Evolutionary conservation across 1,140 invertebrate genomes (phyloP), one percentile per base, ranked within the genome.

Genomic region (Pogonus chalceus): DNA sequence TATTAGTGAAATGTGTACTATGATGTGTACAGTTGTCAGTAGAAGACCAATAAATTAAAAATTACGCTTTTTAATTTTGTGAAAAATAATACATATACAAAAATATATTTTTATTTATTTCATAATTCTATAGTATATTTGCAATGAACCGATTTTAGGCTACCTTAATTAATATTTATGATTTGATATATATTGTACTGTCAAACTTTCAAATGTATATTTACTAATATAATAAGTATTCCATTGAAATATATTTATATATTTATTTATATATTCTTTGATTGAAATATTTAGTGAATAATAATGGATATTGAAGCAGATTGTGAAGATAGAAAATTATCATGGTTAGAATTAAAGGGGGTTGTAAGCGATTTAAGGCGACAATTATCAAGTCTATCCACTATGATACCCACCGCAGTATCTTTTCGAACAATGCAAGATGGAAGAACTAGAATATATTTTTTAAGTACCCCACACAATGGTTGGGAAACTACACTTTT

Each of bases 401-500:
- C 82, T 0, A 83, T 85, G 71, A 80, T 90, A 18, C 89, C 89
- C 10, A 84, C 82, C 55, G 81, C 83, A 23, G 82, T 92, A 60
- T 81, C 84, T 16, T 94, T 95, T 72, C 75, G 89, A 46, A 80
- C 77, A 52, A 71, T 90, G 22, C 77, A 79, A 22, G 87, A 88
- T 72, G 86, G 85, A 48, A 80, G 83, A 53, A 85, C 78, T 35
- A 79, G 90, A 64, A 84, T 95, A 62, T 96, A 95, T 72, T 96
- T 95, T 70, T 76, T 96, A 16, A 86, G 90, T 57, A 87, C 86
- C 12, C 84, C 87, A 0, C 79, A 81, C 12, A 90, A 88, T 62
- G 84, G 85, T 20, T 87, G 89, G 79, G 91, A 95, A 67, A 91
- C 87, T 1, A 94, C 91, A 0, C 69, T 96, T 3, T 72, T 94